A percentile compares a stretch with the other conserved stretches of the same genome.
These are phyloP conservation scores for Cherax destructor DNA, from an alignment of 1,140 invertebrate species.

Conservation along the genomic window DNA sequence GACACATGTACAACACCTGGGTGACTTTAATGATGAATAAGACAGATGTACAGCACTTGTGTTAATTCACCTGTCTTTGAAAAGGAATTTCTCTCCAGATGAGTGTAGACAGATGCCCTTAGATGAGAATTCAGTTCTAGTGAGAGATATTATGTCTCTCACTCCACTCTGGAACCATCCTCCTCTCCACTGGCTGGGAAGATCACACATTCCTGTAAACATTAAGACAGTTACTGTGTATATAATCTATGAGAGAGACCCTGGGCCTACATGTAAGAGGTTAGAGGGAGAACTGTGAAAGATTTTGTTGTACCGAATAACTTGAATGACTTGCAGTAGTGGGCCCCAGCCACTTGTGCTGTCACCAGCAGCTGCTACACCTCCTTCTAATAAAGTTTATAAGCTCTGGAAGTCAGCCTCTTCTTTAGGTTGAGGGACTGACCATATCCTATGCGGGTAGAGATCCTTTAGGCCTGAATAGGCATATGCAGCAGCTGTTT, in stretches of 20 bases:
- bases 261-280: neutral
- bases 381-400: neutral
- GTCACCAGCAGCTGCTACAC: neutral
- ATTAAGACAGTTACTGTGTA: neutral
- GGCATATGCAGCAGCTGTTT: neutral
- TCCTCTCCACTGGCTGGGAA: constrained; percentile 86
- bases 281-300: neutral
- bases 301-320: neutral
- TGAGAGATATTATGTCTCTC: constrained; percentile 86
- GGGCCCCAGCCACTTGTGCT: too few species aligned
- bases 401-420: too few species aligned
- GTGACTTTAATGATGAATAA: too few species aligned
- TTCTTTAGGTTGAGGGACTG: too few species aligned
- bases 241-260: neutral
- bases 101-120: constrained; percentile 87
- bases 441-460: too few species aligned
- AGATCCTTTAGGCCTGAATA: too few species aligned
- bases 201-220: constrained; percentile 78
- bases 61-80: constrained; percentile 80
- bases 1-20: too few species aligned
- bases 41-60: too few species aligned
- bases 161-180: constrained; percentile 91
- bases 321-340: neutral
- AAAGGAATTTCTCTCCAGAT: constrained; percentile 88
- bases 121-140: constrained; percentile 85